Base-by-base conservation (phyloP, 2,888 invertebrate species). In the Xestia rhomboidea region DNA sequence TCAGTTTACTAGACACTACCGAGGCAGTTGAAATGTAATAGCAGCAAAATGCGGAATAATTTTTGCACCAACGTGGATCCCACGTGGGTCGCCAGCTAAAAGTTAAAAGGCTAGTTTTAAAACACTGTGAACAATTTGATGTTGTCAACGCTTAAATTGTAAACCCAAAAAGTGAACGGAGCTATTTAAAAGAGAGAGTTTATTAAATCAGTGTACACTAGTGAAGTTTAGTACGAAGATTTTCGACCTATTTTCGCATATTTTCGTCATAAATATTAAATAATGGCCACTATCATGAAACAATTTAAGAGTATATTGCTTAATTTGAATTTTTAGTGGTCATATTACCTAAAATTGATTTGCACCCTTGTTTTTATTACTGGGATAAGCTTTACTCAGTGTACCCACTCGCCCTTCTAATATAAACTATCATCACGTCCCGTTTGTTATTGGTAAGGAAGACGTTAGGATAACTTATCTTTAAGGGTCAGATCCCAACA, bases 371-470 rank as follows among this genome's bases (percentile, higher is more conserved):
- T 70, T 83, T 82, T 83, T 67, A 63, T 70, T 63, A 70, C 75
- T 8, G 24, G 44, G 62, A 41, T 68, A 60, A 70, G 68, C 54
- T 38, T 69, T 67, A 46, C 66, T 67, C n/a, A 38, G 38, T 54
- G 60, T n/a, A 62, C 54, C 62, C 46, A 46, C 30, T 51, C 57
- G 13, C 34, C 46, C 27, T 62, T 62, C 68, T 69, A 44, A 79
- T 62, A 79, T 68, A 79, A 79, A 69, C 74, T 82, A 79, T 79
- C 79, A n/a, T 74, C 74, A 66, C 73, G 68, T 67, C 11, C 41
- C 64, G 68, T 73, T 73, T 83, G 77, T 81, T 81, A 76, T 79
- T 57, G 34, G 69, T 60, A 72, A 27, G 62, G 64, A 38, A 72
- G 70, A 68, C 63, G 64, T 60, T 41, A 67, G 83, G 69, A 74